Evolutionary conservation across 2,888 invertebrate species (phyloP).

Genomic region (Bimastos eiseni): DNA sequence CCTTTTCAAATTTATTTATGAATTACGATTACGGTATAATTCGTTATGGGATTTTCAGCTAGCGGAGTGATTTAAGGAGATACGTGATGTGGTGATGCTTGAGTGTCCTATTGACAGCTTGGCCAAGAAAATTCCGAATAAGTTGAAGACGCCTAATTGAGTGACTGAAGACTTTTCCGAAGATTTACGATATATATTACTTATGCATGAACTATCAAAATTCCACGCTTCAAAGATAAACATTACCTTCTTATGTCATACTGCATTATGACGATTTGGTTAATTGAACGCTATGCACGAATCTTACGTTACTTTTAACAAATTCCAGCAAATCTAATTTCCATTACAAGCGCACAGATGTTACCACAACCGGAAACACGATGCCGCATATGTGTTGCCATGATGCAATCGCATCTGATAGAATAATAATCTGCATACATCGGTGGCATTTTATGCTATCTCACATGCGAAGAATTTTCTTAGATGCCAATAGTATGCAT

Average conservation of each 20-base stretch:
- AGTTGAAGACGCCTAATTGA: not conserved
- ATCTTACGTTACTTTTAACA: not conserved
- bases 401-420: not conserved
- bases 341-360: not conserved
- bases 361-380: slow-evolving; percentile 19
- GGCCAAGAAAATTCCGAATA: too few species aligned
- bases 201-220: not conserved
- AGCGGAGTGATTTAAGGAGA: too few species aligned
- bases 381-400: slow-evolving; percentile 15
- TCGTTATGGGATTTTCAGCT: too few species aligned
- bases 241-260: slow-evolving; percentile 33
- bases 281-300: not conserved
- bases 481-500: not conserved
- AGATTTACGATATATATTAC: too few species aligned
- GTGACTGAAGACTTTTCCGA: too few species aligned
- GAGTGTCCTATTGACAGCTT: too few species aligned
- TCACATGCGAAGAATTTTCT: not conserved
- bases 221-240: not conserved
- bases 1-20: too few species aligned
- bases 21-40: too few species aligned
- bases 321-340: not conserved
- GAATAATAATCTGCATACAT: not conserved
- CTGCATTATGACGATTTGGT: slow-evolving; percentile 28
- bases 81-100: too few species aligned
- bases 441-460: not conserved